Base-by-base conservation (phyloP, 2,797 vertebrate species). In the Oreonectes daqikongensis region DNA sequence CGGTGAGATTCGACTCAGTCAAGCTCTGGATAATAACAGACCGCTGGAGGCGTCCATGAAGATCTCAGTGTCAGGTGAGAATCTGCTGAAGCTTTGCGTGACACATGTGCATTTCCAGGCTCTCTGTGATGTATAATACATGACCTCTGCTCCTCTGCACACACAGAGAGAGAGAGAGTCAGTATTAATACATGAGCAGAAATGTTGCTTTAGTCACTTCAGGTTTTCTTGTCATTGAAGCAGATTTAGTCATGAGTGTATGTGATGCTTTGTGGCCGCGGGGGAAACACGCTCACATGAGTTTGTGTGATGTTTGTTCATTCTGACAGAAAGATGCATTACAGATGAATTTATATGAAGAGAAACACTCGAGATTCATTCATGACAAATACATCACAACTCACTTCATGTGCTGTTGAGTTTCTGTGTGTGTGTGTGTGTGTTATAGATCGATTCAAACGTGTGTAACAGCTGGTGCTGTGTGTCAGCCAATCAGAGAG, bases 1-100 rank as follows among this genome's bases (percentile, higher is more conserved):
- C 0, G 97, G 97, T 6, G 96, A 98, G 75, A 93, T 99, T 84
- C 92, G 93, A 68, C 91, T 99, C 79, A 99, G 96, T 90, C 92
- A 85, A 0, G 94, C 95, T 4, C 92, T 98, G 87, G 95, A 98
- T 88, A 98, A 95, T 93, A 99, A 98, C 88, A 90, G 96, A 69
- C 97, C 97, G 1, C 92, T 99, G 88, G 96, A 98, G 90, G 97
- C 96, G 3, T 84, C 94, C 87, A 97, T 99, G 97, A 95, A 89
- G 74, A 95, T 99, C 86, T 93, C 95, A 0, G 97, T 98, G 74
- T 95, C 96, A 63, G 97, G 97, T 98, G 91, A 94, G 94, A 48
- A 11, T 4, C 18, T 10, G 11, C 9, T 48, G 15, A 8, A 48
- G 17, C 46, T n/a, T 68, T 22, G 50, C 77, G 44, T 74, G 71